Base-by-base conservation (phyloP, 2,888 invertebrate genomes). In the Trisateles emortualis region DNA sequence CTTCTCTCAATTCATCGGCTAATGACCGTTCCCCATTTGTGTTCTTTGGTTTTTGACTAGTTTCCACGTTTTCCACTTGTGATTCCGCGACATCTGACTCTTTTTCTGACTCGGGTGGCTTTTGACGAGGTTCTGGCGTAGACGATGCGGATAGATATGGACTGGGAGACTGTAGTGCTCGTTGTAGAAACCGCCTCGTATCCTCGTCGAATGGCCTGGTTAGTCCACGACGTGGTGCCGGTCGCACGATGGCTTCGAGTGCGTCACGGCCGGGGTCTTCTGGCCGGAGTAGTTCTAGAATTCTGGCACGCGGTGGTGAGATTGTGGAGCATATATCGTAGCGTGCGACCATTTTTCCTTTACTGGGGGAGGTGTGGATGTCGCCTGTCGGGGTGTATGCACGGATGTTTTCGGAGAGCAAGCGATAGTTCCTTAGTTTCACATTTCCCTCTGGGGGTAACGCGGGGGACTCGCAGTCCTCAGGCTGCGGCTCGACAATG, bases 1-100 rank as follows among this genome's bases (percentile, higher is more conserved):
- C 93, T 50, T 90, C 90, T 38, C 79, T 74, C 47, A 93, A 57
- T 64, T 93, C 93, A 9, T 93, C 93, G 0, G 92, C 92, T 41
- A 92, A 69, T 5, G 90, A 91, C 13, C 79, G 68, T 53, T 84
- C 83, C 8, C 67, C 52, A 29, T 45, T 69, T 4, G 56, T 39
- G 38, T 22, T 53, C 48, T 74, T 80, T 10, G 64, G 41, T 36
- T 65, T 69, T 4, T 64, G 63, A 38, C 61, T 63, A 38, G 53
- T 46, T 32, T 60, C 67, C 9, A 26, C 26, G 8, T 67, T 59
- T 1, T 55, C 44, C 1, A 52, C 52, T 11, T 68, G 58, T 4
- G 4, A 29, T 9, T 36, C 10, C 10, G 52, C 50, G 3, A 52
- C 24, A 3, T 50, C 55, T n/a, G 52, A 43, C 10, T 52, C 41